phyloP scores from a whole-genome alignment of 2,113 vertebrate genomes.

The Sinocyclocheilus grahami region DNA sequence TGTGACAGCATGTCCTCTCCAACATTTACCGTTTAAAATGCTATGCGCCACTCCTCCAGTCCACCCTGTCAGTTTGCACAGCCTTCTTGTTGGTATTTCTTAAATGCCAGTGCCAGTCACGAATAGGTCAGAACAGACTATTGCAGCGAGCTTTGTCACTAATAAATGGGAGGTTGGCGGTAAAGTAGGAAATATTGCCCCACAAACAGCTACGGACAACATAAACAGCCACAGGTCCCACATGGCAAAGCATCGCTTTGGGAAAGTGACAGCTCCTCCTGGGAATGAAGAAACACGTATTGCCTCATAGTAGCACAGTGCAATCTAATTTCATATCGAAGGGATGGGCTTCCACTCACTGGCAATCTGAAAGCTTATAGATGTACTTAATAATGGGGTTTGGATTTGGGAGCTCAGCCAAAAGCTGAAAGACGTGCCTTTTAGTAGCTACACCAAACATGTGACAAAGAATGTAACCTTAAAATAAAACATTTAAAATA shows the following conservation, averaged over 20 bases:
- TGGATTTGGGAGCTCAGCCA: slow-evolving; percentile 71
- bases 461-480: slow-evolving; percentile 18
- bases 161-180: slow-evolving; percentile 74
- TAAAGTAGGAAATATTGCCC: slow-evolving; percentile 63
- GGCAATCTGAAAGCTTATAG: slow-evolving; percentile 74
- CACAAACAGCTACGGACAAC: slow-evolving; percentile 73
- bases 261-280: slow-evolving; percentile 73
- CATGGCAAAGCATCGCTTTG: slow-evolving; percentile 59
- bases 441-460: slow-evolving; percentile 48
- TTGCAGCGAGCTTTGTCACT: slow-evolving; percentile 75
- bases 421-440: slow-evolving; percentile 47
- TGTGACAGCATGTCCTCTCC: slow-evolving; percentile 34
- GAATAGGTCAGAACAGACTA: slow-evolving; percentile 76
- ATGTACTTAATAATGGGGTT: slow-evolving; percentile 74
- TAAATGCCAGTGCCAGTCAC: slow-evolving; percentile 77
- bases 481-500: neutral
- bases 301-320: slow-evolving; percentile 70
- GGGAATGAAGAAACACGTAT: slow-evolving; percentile 75
- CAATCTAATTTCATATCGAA: slow-evolving; percentile 70
- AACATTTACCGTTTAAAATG: slow-evolving; percentile 53
- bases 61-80: slow-evolving; percentile 49
- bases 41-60: slow-evolving; percentile 34
- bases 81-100: slow-evolving; percentile 72
- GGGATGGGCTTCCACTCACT: slow-evolving; percentile 62
- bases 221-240: slow-evolving; percentile 71